Evolutionary conservation across 2,113 vertebrate genomes (phyloP), one percentile per base, ranked within the genome.

Genomic region (Neofelis nebulosa): DNA sequence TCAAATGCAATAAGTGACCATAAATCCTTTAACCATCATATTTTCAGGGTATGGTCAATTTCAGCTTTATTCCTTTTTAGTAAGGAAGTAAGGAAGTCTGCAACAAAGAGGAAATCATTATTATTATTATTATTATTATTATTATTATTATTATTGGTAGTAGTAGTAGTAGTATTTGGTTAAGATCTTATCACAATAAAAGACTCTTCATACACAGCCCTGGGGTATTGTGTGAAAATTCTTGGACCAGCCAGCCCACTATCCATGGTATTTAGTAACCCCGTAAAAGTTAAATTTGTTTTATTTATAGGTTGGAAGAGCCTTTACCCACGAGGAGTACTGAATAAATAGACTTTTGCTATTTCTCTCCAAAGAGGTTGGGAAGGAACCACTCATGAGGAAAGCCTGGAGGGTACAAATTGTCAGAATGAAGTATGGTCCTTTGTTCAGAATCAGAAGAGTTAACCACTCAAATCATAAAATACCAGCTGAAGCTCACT

Each of bases 251-350:
- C n/a, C 79, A 79, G 45, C 29, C 57, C 55, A 86, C 61, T 92
- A 90, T 95, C 61, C 36, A 57, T 68, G 79, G 86, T 89, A 66
- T 98, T 98, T 27, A 97, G 93, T 83, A 97, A 97, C 93, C 93
- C 95, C 66, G 85, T 57, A 91, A 83, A 96, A 97, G 88, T 94
- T 97, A 98, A 91, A 97, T 98, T 91, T 97, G 97, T 98, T 97
- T 98, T 98, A 97, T 98, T 97, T 97, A 97, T 98, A 97, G 91
- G 71, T 95, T 96, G 89, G 85, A 98, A 94, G 93, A 95, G 82
- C 36, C 92, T 95, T 98, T 86, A 94, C 61, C 95, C 95, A 94
- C 52, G 74, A 98, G 94, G 91, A 97, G 80, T 71, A 52, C 95
- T 95, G 86, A 96, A 94, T 97, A 98, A 98, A 98, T 85, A 98